phyloP scores from a whole-genome alignment of 2,797 vertebrate species.

The Acrossocheilus wenchowensis region DNA sequence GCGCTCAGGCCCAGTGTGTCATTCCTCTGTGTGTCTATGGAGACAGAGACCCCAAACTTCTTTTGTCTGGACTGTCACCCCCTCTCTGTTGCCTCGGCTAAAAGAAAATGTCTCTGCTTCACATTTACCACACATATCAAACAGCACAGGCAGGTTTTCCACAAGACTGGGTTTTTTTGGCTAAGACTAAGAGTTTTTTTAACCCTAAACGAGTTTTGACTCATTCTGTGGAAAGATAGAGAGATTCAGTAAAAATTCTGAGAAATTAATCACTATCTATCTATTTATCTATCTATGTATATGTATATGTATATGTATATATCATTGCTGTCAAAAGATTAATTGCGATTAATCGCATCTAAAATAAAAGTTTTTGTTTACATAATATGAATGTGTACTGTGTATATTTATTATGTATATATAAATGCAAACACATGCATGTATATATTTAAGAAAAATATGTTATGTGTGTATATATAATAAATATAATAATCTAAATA shows the following conservation, averaged over 20 bases:
- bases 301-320: too few relatives aligned
- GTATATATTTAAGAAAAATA: too few relatives aligned
- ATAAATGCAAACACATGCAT: too few relatives aligned
- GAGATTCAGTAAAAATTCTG: not conserved
- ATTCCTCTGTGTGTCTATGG: constrained; percentile 75
- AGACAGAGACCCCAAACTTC: constrained; percentile 50
- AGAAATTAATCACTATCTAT: not conserved
- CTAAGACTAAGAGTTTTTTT: not conserved
- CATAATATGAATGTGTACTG: too few relatives aligned
- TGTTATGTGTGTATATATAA: too few relatives aligned
- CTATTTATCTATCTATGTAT: too few relatives aligned
- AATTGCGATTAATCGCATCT: too few relatives aligned
- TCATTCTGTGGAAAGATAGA: not conserved
- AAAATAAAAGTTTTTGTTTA: too few relatives aligned
- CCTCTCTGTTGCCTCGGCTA: not conserved
- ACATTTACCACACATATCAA: constrained; percentile 14
- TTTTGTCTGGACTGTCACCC: constrained; percentile 39
- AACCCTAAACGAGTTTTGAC: not conserved
- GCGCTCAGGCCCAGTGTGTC: constrained; percentile 61
- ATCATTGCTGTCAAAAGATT: too few relatives aligned
- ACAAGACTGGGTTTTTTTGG: not conserved
- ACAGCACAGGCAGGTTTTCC: constrained; percentile 5
- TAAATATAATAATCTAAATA: too few relatives aligned
- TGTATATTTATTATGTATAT: too few relatives aligned
- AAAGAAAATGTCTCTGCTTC: constrained; percentile 22